A percentile compares a stretch with the other conserved stretches of the same genome.
Conservation (phyloP, 2,113 vertebrate genomes). For the Stomatorhinus ivindoensis region DNA sequence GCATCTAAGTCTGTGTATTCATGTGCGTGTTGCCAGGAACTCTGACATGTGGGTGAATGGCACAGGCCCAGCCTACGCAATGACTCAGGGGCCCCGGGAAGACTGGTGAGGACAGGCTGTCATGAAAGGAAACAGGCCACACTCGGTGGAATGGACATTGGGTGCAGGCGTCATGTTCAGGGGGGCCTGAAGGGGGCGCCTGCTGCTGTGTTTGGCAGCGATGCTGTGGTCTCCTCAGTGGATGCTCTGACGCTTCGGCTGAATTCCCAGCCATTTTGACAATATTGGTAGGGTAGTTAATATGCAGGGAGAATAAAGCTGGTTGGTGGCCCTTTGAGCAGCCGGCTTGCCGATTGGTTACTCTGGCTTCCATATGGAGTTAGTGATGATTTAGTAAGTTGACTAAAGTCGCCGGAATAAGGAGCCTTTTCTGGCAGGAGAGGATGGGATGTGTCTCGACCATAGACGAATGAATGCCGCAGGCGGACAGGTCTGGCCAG, state of each 20-base stretch:
- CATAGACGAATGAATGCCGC: background rate
- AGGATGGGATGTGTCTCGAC: no score
- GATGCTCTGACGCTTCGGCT: background rate
- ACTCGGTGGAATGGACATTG: background rate
- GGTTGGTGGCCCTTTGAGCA: background rate
- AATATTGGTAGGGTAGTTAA: background rate
- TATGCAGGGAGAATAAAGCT: background rate
- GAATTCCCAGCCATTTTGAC: background rate
- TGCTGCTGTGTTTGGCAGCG: background rate
- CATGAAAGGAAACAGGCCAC: background rate
- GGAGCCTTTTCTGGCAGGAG: background rate
- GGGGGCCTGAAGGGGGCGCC: background rate
- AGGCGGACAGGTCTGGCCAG: background rate
- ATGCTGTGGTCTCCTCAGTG: background rate
- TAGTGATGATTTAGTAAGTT: background rate
- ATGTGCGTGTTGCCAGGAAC: background rate
- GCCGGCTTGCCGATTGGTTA: background rate
- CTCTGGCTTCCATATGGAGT: background rate
- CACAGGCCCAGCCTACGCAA: conserved; percentile 14
- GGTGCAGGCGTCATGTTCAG: background rate
- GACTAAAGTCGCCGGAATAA: background rate
- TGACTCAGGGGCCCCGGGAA: conserved; percentile 13
- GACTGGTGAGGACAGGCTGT: conserved; percentile 9
- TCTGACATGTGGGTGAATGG: background rate
- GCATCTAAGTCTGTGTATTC: background rate